A percentile compares a stretch with the other conserved stretches of the same genome.
phyloP scores from a whole-genome alignment of 2,113 vertebrate species.

The Pygoscelis adeliae region DNA sequence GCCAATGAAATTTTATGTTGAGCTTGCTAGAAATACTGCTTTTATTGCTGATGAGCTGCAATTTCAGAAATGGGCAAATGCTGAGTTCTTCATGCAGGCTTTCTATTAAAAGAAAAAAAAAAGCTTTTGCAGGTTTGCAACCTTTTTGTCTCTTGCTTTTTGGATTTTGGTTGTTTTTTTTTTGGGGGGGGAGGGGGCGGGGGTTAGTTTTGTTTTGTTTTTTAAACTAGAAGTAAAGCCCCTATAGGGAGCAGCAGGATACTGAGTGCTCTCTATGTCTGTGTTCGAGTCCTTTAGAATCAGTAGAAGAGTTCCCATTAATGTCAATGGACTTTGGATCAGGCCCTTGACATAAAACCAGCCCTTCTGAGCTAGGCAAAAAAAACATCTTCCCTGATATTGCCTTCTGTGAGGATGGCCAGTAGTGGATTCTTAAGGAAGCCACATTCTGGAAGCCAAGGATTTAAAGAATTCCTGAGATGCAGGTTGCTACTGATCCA shows the following conservation, averaged over 20 bases:
- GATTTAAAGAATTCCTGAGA: background rate
- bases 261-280: background rate
- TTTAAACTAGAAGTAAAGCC: background rate
- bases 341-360: background rate
- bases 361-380: background rate
- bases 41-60: background rate
- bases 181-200: rapidly evolving
- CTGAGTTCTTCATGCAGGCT: background rate
- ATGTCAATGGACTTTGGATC: background rate
- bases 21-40: background rate
- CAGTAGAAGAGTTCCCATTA: background rate
- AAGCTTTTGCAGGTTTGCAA: background rate
- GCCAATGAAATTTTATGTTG: background rate
- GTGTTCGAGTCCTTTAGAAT: background rate
- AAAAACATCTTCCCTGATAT: background rate
- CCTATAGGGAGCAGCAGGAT: background rate
- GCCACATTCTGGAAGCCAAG: background rate
- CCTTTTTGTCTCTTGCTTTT: background rate
- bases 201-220: background rate
- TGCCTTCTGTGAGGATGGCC: background rate
- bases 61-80: background rate
- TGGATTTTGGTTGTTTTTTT: background rate
- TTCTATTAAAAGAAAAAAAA: background rate
- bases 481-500: background rate
- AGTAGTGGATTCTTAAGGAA: background rate